A percentile compares a stretch with the other conserved stretches of the same genome.
Evolutionary conservation across 1,140 invertebrate species (phyloP).

Genomic region (Trichogramma pretiosum): DNA sequence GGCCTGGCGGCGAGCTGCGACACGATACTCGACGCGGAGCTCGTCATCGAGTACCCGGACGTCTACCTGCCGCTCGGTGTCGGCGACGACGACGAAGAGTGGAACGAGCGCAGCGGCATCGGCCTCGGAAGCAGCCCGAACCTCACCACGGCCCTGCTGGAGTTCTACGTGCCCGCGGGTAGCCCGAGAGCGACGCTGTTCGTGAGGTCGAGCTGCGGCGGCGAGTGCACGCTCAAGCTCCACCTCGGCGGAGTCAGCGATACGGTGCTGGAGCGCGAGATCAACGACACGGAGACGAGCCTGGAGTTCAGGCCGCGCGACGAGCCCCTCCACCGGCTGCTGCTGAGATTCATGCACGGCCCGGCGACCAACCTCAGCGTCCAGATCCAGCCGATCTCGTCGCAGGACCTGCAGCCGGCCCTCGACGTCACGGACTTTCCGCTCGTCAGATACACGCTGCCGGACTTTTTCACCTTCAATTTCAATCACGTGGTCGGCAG

Average conservation of each 20-base stretch:
- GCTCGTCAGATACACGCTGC: constrained; percentile 56
- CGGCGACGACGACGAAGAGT: constrained; percentile 22
- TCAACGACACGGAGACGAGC: constrained; percentile 25
- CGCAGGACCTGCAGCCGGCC: neutral
- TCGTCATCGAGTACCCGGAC: constrained; percentile 41
- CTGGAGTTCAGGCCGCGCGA: constrained; percentile 44
- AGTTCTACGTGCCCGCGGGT: constrained; percentile 28
- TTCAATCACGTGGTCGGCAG: constrained; percentile 52
- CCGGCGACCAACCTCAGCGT: constrained; percentile 27
- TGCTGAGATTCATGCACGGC: constrained; percentile 29
- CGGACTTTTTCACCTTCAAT: constrained; percentile 63
- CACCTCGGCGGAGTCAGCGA: constrained; percentile 25
- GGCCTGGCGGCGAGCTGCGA: constrained; percentile 47
- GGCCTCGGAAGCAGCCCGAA: too few relatives aligned
- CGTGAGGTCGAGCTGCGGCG: constrained; percentile 30
- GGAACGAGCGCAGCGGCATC: too few relatives aligned
- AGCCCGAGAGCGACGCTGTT: constrained; percentile 19
- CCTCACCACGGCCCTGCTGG: constrained; percentile 30
- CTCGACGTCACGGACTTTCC: constrained; percentile 24
- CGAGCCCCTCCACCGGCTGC: constrained; percentile 50
- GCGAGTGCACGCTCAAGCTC: constrained; percentile 28
- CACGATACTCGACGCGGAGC: constrained; percentile 50
- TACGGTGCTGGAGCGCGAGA: constrained; percentile 14
- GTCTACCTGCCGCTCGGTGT: neutral
- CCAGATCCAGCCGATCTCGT: constrained; percentile 12